Evolutionary conservation across 2,797 vertebrate species (phyloP).

Genomic region (Danio tinwini): DNA sequence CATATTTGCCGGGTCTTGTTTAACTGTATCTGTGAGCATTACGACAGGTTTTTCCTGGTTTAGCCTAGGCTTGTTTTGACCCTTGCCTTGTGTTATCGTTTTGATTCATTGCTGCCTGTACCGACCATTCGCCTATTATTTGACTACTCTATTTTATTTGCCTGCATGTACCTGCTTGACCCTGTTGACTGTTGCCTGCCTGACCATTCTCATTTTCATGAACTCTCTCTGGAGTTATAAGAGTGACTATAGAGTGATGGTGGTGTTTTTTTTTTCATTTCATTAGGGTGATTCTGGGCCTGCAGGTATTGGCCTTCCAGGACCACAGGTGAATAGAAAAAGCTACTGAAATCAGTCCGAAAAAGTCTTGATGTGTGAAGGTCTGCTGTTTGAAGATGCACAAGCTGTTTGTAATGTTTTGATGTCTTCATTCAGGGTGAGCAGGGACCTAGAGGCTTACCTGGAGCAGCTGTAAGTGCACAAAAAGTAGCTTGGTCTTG

Average conservation of each 20-base stretch:
- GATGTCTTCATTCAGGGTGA: constrained; percentile 69
- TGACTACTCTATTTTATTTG: too few relatives aligned
- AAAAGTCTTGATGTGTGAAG: background rate
- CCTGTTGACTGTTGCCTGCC: too few relatives aligned
- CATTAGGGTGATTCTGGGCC: constrained; percentile 74
- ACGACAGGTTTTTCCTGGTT: too few relatives aligned
- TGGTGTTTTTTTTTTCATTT: constrained; percentile 29
- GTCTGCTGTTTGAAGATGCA: background rate
- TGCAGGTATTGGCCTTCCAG: constrained; percentile 69
- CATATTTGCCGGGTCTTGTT: too few relatives aligned
- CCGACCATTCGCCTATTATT: too few relatives aligned
- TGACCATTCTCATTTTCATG: too few relatives aligned
- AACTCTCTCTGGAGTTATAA: constrained; percentile 26
- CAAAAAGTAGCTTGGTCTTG: constrained; percentile 10
- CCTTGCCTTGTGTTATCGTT: too few relatives aligned
- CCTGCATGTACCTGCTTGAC: too few relatives aligned
- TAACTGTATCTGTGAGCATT: too few relatives aligned
- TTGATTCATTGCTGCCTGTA: too few relatives aligned
- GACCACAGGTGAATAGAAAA: constrained; percentile 70
- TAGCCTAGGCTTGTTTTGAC: too few relatives aligned
- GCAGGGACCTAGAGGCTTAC: constrained; percentile 74
- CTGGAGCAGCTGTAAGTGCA: constrained; percentile 67
- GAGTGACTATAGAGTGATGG: background rate
- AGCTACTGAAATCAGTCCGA: background rate
- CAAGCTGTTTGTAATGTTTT: background rate